Evolutionary conservation across 2,888 invertebrate genomes (phyloP), one percentile per base, ranked within the genome.

Genomic region (Macrosoma leucophasiata): DNA sequence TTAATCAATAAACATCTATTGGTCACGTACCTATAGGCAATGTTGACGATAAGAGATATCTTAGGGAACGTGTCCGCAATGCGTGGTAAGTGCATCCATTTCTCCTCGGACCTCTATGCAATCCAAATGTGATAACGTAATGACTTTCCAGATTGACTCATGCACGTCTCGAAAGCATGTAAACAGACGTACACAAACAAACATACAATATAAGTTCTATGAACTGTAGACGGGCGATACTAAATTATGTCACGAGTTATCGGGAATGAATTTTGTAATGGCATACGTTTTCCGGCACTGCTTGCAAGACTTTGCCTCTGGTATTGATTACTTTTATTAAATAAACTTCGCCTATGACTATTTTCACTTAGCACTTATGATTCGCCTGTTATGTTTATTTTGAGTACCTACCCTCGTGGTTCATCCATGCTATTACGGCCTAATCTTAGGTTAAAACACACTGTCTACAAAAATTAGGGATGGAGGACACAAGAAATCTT

Each of bases 221-320:
- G 79, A 79, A 79, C 78, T 72, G 65, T 57, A 50, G 41, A 46
- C 53, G 49, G 50, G 46, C 56, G 74, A 78, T 76, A 78, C 57
- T 60, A 62, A 66, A 78, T 76, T 71, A 70, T 79, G 81, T 77
- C 81, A 75, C 57, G 55, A 57, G 62, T 73, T 78, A 79, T 77
- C 62, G 50, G 49, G 54, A 69, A 62, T 69, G 62, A 70, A 68
- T 75, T 76, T 75, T 74, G 75, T 79, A 71, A 72, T 66, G 62
- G 65, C 65, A 63, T 59, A 49, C 59, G 66, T 55, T 72, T 71
- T 68, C 74, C 72, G 73, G 69, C 61, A 58, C 42, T 28, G 29
- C 22, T 40, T 33, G 39, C 35, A 17, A 41, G 25, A 34, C 26
- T 10, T 20, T 24, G 30, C 21, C 35, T 24, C 21, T 17, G 10